phyloP scores from a whole-genome alignment of 92 coral and sea anemone species.

The Epizoanthus scotinus region DNA sequence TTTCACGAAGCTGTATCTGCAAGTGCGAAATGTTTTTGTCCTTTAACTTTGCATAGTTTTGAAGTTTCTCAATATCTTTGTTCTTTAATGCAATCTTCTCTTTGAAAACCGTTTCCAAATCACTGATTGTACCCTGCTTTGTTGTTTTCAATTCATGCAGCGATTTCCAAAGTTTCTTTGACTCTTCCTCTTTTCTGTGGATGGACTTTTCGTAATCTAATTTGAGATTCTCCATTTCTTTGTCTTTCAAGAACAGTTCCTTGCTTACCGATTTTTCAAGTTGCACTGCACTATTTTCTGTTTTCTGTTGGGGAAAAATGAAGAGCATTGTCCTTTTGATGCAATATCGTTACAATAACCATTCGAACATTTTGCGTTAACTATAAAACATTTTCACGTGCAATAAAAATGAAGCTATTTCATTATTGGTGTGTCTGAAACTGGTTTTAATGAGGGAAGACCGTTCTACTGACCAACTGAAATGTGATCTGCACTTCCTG shows the following conservation, averaged over 20 bases:
- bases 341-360: too few relatives aligned
- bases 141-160: conserved; percentile 10
- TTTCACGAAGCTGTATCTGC: neutral
- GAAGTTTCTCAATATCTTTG: conserved; percentile 19
- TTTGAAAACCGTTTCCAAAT: neutral
- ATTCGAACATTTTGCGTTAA: too few relatives aligned
- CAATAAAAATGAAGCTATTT: too few relatives aligned
- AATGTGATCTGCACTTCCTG: too few relatives aligned
- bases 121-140: conserved; percentile 11
- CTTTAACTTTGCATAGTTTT: conserved; percentile 1
- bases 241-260: conserved; percentile 25
- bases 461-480: too few relatives aligned
- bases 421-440: too few relatives aligned
- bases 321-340: too few relatives aligned
- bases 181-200: conserved; percentile 1
- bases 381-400: too few relatives aligned
- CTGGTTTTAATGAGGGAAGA: too few relatives aligned
- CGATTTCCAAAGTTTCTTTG: conserved; percentile 22
- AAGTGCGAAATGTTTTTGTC: neutral
- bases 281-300: conserved; percentile 6
- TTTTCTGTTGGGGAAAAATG: too few relatives aligned
- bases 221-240: conserved; percentile 17
- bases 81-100: conserved; percentile 8
- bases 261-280: conserved; percentile 12
- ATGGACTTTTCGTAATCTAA: neutral